These are phyloP conservation scores for Tiliqua scincoides DNA, from an alignment of 2,113 vertebrate species.

Conservation along the genomic window DNA sequence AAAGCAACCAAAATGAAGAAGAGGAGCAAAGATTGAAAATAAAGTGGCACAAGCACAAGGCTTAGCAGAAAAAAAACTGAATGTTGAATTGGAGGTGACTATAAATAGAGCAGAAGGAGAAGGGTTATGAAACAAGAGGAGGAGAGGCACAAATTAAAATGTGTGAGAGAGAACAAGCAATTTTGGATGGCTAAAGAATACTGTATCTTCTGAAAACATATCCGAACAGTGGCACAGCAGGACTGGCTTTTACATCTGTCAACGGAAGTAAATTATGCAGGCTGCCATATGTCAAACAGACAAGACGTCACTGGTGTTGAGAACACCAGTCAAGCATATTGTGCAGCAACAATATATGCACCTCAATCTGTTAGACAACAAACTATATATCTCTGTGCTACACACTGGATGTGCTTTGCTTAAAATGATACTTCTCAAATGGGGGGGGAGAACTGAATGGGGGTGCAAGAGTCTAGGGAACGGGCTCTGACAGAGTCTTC, in stretches of 20 bases:
- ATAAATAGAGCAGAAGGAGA: background rate
- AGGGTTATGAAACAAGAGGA: background rate
- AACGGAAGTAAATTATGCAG: constrained; percentile 48
- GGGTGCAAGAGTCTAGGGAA: background rate
- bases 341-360: background rate
- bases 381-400: background rate
- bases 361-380: background rate
- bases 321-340: background rate
- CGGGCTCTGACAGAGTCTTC: background rate
- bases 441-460: background rate
- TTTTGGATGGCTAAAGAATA: constrained; percentile 5
- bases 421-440: background rate
- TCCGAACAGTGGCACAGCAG: background rate
- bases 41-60: background rate
- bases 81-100: background rate
- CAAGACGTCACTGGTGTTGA: constrained; percentile 35
- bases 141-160: constrained; percentile 38
- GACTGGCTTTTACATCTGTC: constrained; percentile 45
- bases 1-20: background rate
- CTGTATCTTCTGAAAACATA: constrained; percentile 31
- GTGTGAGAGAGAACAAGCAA: constrained; percentile 16
- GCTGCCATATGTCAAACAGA: constrained; percentile 47
- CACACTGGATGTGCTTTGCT: background rate
- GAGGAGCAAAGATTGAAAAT: background rate
- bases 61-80: background rate